These are phyloP conservation scores for Lycodopsis pacificus DNA, from an alignment of 2,797 vertebrate genomes.

Conservation along the genomic window DNA sequence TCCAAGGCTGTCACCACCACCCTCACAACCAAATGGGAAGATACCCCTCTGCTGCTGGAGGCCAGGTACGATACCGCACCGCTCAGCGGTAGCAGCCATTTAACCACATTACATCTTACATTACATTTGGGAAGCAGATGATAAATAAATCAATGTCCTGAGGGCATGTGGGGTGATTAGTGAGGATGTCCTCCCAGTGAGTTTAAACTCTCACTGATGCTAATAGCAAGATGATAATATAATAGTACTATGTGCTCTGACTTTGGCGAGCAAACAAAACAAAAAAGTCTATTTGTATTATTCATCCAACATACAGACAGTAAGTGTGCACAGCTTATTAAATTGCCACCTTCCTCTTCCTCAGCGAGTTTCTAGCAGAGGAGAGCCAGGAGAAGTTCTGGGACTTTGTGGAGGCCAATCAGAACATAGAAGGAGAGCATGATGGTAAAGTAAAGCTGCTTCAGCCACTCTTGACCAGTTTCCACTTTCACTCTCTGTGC, in stretches of 20 bases:
- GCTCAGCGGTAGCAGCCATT: constrained; percentile 12
- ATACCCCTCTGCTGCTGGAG: constrained; percentile 94
- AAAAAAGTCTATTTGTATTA: constrained; percentile 2
- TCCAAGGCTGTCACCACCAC: constrained; percentile 97
- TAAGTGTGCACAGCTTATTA: background rate
- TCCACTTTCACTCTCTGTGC: constrained; percentile 56
- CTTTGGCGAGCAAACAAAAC: background rate
- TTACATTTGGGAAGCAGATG: constrained; percentile 23
- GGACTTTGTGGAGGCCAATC: constrained; percentile 94
- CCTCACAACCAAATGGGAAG: constrained; percentile 94
- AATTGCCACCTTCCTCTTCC: constrained; percentile 38
- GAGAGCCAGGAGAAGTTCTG: constrained; percentile 96
- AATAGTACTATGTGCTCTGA: constrained; percentile 8
- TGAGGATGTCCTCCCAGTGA: constrained; percentile 24
- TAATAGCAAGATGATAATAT: background rate
- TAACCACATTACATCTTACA: constrained; percentile 15
- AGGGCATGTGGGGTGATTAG: constrained; percentile 30
- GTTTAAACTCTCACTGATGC: constrained; percentile 28
- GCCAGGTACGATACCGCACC: constrained; percentile 85
- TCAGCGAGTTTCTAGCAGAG: constrained; percentile 96
- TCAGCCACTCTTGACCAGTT: constrained; percentile 21
- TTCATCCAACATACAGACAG: background rate
- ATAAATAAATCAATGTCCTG: constrained; percentile 40
- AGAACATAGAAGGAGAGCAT: constrained; percentile 86
- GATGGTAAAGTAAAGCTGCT: constrained; percentile 84